Evolutionary conservation across 2,797 vertebrate genomes (phyloP).

Genomic region (Tauraco hartlaubi): DNA sequence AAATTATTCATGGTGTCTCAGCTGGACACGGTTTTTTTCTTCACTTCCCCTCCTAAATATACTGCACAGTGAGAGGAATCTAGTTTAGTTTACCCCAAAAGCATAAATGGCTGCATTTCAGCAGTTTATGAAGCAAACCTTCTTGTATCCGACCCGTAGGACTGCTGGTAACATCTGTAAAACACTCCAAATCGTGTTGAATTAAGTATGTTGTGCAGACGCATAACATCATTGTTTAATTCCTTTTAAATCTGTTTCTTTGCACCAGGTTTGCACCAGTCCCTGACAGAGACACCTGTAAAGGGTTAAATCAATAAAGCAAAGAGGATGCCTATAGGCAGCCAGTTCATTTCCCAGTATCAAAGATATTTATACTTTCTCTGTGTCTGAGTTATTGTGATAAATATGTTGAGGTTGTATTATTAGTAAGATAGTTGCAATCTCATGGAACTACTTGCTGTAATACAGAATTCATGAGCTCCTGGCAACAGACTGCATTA

Average conservation of each 20-base stretch:
- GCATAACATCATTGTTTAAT: not conserved
- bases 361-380: slow-evolving; percentile 72
- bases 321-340: slow-evolving; percentile 50
- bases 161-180: not conserved
- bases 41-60: not conserved
- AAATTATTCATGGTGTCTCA: not conserved
- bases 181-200: not conserved
- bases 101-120: not conserved
- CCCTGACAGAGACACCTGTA: not conserved
- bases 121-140: not conserved
- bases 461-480: slow-evolving; percentile 82
- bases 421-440: slow-evolving; percentile 80
- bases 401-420: slow-evolving; percentile 77
- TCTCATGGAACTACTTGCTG: slow-evolving; percentile 71
- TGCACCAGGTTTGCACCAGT: not conserved
- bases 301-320: slow-evolving; percentile 68
- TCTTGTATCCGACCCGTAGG: not conserved
- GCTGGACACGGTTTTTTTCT: not conserved
- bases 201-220: not conserved
- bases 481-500: slow-evolving; percentile 73
- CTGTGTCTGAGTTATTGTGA: slow-evolving; percentile 76
- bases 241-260: not conserved
- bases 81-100: not conserved
- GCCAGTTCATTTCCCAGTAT: slow-evolving; percentile 58
- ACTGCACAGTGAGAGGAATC: not conserved